Percentiles rank a stretch among this genome's conserved stretches.
Evolutionary conservation across 2,113 vertebrate genomes (phyloP).

Genomic region (Carettochelys insculpta): DNA sequence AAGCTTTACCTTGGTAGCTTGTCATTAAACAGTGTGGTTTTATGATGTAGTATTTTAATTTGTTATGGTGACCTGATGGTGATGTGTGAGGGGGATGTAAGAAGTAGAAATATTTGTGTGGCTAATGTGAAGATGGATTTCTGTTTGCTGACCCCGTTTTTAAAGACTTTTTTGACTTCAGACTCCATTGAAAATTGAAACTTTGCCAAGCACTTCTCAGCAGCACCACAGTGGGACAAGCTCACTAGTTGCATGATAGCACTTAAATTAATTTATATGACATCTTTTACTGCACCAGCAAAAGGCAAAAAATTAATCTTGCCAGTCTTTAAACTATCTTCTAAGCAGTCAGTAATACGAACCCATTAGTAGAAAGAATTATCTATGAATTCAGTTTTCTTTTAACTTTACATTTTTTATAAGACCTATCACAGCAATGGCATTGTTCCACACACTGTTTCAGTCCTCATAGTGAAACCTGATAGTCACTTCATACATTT

Average conservation of each 20-base stretch:
- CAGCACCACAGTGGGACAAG: background rate
- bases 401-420: conserved; percentile 43
- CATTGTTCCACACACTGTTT: background rate
- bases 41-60: background rate
- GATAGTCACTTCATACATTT: conserved; percentile 18
- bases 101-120: background rate
- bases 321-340: conserved; percentile 20
- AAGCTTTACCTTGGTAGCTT: background rate
- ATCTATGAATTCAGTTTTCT: background rate
- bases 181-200: background rate
- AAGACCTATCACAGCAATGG: background rate
- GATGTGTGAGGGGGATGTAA: background rate
- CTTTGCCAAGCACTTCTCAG: background rate
- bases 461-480: background rate
- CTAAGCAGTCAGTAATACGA: background rate
- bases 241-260: background rate
- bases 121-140: background rate
- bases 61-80: background rate
- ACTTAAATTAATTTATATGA: background rate
- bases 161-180: background rate
- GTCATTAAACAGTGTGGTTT: background rate
- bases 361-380: background rate
- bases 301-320: conserved; percentile 28
- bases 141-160: rapidly evolving
- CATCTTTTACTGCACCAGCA: background rate